phyloP scores from a whole-genome alignment of 2,797 vertebrate genomes.

The Gymnothorax reevesii region DNA sequence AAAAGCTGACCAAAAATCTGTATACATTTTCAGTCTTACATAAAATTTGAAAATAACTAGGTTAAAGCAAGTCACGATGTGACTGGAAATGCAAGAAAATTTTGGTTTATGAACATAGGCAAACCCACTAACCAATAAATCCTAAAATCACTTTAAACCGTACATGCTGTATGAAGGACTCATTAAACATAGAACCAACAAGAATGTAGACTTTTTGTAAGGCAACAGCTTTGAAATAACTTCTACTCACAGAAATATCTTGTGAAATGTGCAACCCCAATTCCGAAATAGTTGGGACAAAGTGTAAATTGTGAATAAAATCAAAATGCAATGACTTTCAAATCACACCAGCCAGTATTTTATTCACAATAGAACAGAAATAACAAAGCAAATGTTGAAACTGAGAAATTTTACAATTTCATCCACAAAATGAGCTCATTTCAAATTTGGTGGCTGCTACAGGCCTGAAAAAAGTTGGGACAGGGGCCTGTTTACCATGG shows the following conservation, averaged over 20 bases:
- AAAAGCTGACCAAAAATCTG: constrained; percentile 3
- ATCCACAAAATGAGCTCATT: too few relatives aligned
- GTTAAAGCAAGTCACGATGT: not conserved
- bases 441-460: too few relatives aligned
- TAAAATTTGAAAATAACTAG: not conserved
- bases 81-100: not conserved
- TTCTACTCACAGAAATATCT: constrained; percentile 26
- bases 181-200: constrained; percentile 30
- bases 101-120: not conserved
- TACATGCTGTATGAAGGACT: constrained; percentile 23
- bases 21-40: not conserved
- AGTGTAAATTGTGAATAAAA: too few relatives aligned
- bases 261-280: constrained; percentile 14
- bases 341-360: too few relatives aligned
- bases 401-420: too few relatives aligned
- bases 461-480: too few relatives aligned
- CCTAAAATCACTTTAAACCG: not conserved
- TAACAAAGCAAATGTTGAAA: too few relatives aligned
- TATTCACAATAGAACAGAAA: too few relatives aligned
- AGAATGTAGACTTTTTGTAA: constrained; percentile 9
- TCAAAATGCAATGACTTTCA: too few relatives aligned
- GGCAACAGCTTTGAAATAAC: constrained; percentile 21
- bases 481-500: too few relatives aligned
- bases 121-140: not conserved
- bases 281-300: too few relatives aligned